Evolutionary conservation across 2,113 vertebrate species (phyloP).

Genomic region (Cebidichthys violaceus): DNA sequence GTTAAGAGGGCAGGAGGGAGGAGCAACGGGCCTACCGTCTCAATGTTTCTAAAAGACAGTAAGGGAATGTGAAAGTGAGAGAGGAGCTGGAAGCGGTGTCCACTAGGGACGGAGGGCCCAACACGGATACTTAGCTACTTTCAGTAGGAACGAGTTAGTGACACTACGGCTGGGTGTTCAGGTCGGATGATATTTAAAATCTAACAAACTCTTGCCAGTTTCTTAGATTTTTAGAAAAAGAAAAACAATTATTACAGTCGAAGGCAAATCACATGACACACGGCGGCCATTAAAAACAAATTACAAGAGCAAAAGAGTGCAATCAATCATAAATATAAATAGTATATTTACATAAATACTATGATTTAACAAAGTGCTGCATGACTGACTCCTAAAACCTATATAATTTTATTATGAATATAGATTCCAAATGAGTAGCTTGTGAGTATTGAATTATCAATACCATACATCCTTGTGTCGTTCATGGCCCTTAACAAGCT

Average conservation of each 20-base stretch:
- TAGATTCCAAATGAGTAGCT: not conserved
- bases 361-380: not conserved
- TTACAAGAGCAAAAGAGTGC: not conserved
- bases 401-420: not conserved
- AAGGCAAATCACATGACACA: too few species aligned
- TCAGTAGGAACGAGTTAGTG: too few species aligned
- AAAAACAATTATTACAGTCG: not conserved
- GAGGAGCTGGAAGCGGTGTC: not conserved
- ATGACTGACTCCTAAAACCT: too few species aligned
- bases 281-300: too few species aligned
- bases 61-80: not conserved
- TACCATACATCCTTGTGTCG: not conserved
- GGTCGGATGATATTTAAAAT: too few species aligned
- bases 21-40: not conserved
- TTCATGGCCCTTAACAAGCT: not conserved
- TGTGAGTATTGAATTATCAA: not conserved
- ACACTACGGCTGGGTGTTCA: not conserved
- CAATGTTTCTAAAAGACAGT: not conserved
- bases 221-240: too few species aligned
- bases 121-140: too few species aligned
- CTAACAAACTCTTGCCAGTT: not conserved
- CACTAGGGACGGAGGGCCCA: too few species aligned
- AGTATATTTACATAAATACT: not conserved
- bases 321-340: not conserved
- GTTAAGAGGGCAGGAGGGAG: not conserved